Conservation (phyloP, 2,113 vertebrate species). For the Ranitomeya imitator region DNA sequence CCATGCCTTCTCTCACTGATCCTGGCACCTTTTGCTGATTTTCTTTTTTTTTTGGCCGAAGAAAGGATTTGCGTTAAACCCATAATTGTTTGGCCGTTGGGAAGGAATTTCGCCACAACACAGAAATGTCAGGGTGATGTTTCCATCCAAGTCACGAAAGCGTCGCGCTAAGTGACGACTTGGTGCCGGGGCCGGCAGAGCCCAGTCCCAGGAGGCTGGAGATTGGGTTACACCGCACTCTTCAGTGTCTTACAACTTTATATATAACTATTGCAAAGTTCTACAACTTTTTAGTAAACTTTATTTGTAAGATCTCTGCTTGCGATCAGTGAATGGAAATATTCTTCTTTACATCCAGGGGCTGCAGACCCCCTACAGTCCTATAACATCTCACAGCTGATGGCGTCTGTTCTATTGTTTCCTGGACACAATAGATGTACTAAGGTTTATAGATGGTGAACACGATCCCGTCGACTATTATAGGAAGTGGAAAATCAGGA, state of each 20-base stretch:
- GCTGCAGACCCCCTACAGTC: too few species aligned
- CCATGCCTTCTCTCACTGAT: not conserved
- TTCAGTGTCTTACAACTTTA: too few species aligned
- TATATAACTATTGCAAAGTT: too few species aligned
- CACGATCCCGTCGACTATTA: not conserved
- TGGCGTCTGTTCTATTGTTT: too few species aligned
- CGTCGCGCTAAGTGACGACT: not conserved
- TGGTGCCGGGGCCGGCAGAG: not conserved
- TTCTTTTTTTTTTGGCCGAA: not conserved
- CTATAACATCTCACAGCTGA: too few species aligned
- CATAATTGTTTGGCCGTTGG: not conserved
- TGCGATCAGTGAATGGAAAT: too few species aligned
- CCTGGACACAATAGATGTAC: too few species aligned
- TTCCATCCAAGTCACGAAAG: too few species aligned
- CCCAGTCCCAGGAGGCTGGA: not conserved
- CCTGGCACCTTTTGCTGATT: not conserved
- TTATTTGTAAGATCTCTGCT: too few species aligned
- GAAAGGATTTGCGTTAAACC: not conserved
- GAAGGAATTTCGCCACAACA: not conserved
- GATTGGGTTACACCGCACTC: too few species aligned
- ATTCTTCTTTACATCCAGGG: too few species aligned
- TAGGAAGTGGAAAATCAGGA: not conserved
- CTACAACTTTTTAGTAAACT: too few species aligned
- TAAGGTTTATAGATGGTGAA: not conserved
- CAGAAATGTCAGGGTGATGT: not conserved